Conservation (phyloP, 2,113 vertebrate species). For the Tachysurus vachellii region DNA sequence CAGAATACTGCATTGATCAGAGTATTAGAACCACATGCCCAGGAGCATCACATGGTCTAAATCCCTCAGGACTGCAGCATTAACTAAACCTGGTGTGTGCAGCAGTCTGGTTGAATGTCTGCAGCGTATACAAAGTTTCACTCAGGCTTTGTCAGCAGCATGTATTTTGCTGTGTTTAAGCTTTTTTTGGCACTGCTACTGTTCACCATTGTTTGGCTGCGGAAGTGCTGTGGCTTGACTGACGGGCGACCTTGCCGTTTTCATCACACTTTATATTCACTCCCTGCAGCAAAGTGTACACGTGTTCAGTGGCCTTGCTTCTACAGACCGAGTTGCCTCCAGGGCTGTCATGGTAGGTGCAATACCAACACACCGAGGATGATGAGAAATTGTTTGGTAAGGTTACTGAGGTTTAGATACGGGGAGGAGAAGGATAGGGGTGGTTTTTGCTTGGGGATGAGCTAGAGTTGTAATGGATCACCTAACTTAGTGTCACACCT, state of each 20-base stretch:
- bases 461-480: background rate
- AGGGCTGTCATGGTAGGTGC: background rate
- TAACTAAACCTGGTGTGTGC: background rate
- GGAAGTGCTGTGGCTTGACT: background rate
- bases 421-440: background rate
- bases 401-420: no score
- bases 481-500: background rate
- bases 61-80: constrained; percentile 10
- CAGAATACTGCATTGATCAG: background rate
- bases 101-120: background rate
- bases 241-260: constrained; percentile 10
- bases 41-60: background rate
- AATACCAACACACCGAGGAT: background rate
- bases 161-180: background rate
- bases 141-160: constrained; percentile 6
- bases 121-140: background rate
- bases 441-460: background rate
- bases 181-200: background rate
- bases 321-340: background rate
- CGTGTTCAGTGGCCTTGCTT: background rate
- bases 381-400: background rate
- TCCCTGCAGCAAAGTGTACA: background rate
- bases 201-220: background rate
- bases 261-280: background rate
- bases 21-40: background rate